Evolutionary conservation across 2,888 invertebrate genomes (phyloP).

Genomic region (Aspidiotus rigidus): DNA sequence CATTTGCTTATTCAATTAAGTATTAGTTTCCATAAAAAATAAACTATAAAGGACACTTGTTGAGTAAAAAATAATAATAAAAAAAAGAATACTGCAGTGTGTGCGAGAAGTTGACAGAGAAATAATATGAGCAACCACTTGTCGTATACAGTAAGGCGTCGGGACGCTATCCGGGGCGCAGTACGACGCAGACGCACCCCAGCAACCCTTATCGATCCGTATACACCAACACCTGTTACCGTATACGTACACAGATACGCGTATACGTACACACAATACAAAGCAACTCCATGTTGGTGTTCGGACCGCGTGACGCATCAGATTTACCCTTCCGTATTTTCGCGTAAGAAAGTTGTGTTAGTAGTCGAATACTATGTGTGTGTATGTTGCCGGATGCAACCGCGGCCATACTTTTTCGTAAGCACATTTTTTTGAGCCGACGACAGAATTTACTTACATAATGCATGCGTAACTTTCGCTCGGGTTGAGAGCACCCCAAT

Average conservation of each 20-base stretch:
- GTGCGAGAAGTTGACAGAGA: constrained; percentile 31
- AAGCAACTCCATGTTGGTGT: constrained; percentile 18
- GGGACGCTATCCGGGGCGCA: constrained; percentile 22
- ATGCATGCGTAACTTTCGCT: no score
- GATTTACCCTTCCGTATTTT: constrained; percentile 15
- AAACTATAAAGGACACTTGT: constrained; percentile 30
- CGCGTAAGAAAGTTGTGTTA: neutral
- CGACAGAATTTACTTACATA: neutral
- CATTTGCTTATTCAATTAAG: no score
- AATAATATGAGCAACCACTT: constrained; percentile 33
- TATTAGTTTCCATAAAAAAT: constrained; percentile 6
- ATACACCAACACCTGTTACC: constrained; percentile 33
- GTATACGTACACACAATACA: neutral
- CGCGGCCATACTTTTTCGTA: neutral
- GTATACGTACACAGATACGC: constrained; percentile 15
- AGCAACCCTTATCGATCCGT: constrained; percentile 29
- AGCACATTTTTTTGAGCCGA: neutral
- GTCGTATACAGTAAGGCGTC: constrained; percentile 26
- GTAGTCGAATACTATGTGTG: neutral
- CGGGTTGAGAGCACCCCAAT: no score
- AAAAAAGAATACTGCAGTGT: constrained; percentile 23
- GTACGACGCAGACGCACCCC: constrained; percentile 6
- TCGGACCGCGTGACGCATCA: constrained; percentile 25
- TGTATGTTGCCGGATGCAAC: neutral
- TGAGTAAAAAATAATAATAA: constrained; percentile 17